Base-by-base conservation (phyloP, 2,797 vertebrate genomes). In the Bucorvus abyssinicus region DNA sequence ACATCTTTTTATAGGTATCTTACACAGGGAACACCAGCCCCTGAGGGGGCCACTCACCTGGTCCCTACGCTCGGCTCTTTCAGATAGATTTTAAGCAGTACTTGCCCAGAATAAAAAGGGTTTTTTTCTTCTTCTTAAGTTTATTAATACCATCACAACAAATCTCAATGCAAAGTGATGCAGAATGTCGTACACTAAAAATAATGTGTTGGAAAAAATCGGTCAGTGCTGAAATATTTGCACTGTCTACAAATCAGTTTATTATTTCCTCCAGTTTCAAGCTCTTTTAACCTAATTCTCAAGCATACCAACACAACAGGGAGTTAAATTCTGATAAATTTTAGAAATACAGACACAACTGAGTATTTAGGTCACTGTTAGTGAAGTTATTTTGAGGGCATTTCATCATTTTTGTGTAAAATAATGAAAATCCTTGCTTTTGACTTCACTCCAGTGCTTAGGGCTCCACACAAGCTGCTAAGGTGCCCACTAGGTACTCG, bases 251-350 rank as follows among this genome's bases (percentile, higher is more conserved):
- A 89, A 94, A 69, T 23, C 21, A 53, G 79, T 75, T 52, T 44
- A 80, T 65, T 67, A 84, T 34, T 77, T 92, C 49, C 53, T 76
- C 69, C n/a, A 42, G 64, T 87, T 80, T 64, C 29, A 18, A 67
- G 59, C 47, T 56, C 59, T 86, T 93, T 89, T 84, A 93, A 75
- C 68, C 70, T 69, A 73, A 81, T 79, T 94, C 80, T 83, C 84
- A 84, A 80, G 53, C 30, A 70, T 27, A 84, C 7, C 26, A 73
- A 57, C 57, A 70, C 75, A 57, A 88, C 9, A 22, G 67, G 67
- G 77, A 94, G 67, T 64, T 82, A 84, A 91, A 87, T 50, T 77
- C 82, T 89, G 65, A 95, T 81, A 24, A 68, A 71, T 93, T 95
- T 89, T 53, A 79, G 81, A 81, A 69, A 91, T 14, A 40, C 29